Percentiles rank a stretch among this genome's conserved stretches.
phyloP scores from a whole-genome alignment of 2,113 vertebrate species.

The Tiliqua scincoides region DNA sequence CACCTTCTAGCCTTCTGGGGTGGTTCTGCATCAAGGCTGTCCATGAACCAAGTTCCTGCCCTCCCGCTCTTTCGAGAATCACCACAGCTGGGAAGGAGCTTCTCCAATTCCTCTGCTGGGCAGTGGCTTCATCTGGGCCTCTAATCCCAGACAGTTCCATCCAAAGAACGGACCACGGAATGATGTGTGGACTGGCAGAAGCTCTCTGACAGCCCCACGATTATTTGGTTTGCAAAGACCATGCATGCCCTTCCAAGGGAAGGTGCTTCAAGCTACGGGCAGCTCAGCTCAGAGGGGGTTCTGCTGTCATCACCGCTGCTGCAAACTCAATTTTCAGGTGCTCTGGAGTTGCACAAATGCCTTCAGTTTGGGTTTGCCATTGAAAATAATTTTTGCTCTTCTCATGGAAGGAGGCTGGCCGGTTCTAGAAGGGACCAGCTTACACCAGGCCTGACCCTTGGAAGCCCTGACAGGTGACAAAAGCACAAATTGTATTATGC shows the following conservation, averaged over 20 bases:
- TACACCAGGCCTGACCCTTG: not conserved
- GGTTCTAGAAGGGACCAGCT: not conserved
- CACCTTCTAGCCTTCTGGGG: too few relatives aligned
- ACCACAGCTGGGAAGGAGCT: too few relatives aligned
- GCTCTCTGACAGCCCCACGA: too few relatives aligned
- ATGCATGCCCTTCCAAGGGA: not conserved
- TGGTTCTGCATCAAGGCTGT: too few relatives aligned
- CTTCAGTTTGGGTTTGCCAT: not conserved
- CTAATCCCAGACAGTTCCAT: too few relatives aligned
- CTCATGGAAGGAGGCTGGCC: not conserved
- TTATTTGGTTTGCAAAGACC: too few relatives aligned
- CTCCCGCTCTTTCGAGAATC: too few relatives aligned
- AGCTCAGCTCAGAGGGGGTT: not conserved
- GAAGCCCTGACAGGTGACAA: not conserved
- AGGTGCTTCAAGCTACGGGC: not conserved
- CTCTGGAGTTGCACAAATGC: not conserved
- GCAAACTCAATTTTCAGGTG: not conserved
- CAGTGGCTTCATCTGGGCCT: too few relatives aligned
- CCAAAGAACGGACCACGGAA: too few relatives aligned
- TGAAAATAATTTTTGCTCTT: not conserved
- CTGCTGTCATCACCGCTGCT: not conserved
- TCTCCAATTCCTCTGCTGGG: too few relatives aligned
- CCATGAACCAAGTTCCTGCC: too few relatives aligned
- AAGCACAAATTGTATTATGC: not conserved
- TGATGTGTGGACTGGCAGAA: too few relatives aligned